Base-by-base conservation (phyloP, 2,113 vertebrate genomes). In the Sorex fumeus region DNA sequence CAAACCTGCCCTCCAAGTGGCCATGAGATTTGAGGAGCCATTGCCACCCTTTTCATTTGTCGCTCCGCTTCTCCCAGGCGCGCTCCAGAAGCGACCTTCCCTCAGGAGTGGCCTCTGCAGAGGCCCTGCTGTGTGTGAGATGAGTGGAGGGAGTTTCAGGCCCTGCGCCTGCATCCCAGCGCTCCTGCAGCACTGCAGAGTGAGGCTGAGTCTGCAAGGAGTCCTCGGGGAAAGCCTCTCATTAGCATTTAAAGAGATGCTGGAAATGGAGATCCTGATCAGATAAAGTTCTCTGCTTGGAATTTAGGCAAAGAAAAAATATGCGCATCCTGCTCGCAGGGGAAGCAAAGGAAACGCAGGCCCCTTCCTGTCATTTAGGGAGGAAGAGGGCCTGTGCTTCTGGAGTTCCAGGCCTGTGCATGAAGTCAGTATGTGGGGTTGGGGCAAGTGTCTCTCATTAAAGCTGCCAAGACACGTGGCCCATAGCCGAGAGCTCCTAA, bases 181-280 rank as follows among this genome's bases (percentile, higher is more conserved):
- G 4, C 57, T 8, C n/a, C 67, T 72, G 21, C 7, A 18, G 30
- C 30, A 87, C 60, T 50, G 71, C 78, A 47, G 50, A 78, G 28
- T 4, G 50, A 76, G 85, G 45, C 34, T 72, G 50, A 78, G 50
- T 36, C 82, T 85, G 75, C 60, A 76, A 66, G 45, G 53, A 75
- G 50, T 57, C 80, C 83, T 34, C 50, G 7, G 72, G 53, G 90
- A 76, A 57, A 94, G 77, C 76, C n/a, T 77, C 62, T 47, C 50
- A 71, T 91, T 95, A 88, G 77, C 88, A 90, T 93, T 94, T 95
- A 82, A 92, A 80, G 89, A 81, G 92, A 74, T 69, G 76, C 85
- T 82, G 72, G 85, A 90, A 94, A 53, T 16, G 75, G 75, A 83
- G 78, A 53, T 27, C 0, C 83, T 78, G 88, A 92, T 88, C 32